phyloP scores from a whole-genome alignment of 1,140 invertebrate genomes.

The Magallana gigas region DNA sequence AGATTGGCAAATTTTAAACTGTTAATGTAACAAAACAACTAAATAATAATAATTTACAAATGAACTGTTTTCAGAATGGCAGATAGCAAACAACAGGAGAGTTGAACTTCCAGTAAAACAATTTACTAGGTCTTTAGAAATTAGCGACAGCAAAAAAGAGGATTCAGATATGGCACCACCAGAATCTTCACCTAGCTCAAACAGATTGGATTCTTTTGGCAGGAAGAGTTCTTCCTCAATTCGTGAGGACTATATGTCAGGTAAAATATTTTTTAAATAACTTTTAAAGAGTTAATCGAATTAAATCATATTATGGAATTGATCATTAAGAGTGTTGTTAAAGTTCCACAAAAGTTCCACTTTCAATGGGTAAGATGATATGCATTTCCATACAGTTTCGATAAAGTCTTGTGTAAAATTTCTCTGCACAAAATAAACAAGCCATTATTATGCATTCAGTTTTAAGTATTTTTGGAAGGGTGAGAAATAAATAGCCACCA shows the following conservation, averaged over 20 bases:
- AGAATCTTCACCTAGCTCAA: not conserved
- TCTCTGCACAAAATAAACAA: not conserved
- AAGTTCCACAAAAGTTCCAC: no score
- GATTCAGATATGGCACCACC: no score
- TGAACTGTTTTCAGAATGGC: not conserved
- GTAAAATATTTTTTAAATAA: not conserved
- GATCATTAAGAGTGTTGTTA: no score
- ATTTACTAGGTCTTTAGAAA: not conserved
- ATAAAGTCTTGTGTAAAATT: not conserved
- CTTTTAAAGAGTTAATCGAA: no score
- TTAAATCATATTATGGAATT: no score
- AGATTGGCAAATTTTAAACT: no score
- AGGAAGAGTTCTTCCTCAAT: not conserved
- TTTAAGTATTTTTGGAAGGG: not conserved
- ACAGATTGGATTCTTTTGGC: not conserved
- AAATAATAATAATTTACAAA: not conserved
- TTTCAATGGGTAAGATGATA: no score
- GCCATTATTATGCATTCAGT: not conserved
- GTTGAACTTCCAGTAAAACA: not conserved
- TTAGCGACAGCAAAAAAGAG: not conserved
- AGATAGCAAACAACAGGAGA: not conserved
- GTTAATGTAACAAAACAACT: no score
- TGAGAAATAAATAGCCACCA: not conserved
- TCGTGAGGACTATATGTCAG: not conserved
- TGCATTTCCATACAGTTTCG: no score